Evolutionary conservation across 92 coral and sea anemone species (phyloP), one percentile per base, ranked within the genome.

Genomic region (Umimayanthus kanabou): DNA sequence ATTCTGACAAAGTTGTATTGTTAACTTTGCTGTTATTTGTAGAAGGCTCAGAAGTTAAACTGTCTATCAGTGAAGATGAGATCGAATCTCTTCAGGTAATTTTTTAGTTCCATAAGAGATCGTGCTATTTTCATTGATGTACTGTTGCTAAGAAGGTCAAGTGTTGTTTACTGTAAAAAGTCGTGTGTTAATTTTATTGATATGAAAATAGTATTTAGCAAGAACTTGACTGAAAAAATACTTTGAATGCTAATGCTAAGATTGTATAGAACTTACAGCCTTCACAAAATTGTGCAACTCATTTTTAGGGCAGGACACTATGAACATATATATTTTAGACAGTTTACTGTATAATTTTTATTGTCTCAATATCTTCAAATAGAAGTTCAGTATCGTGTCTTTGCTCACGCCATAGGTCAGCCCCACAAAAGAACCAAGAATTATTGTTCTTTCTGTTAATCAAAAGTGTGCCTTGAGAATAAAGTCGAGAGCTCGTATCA

Each of bases 381-480:
- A 23, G 3, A n/a, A 1, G 5, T 73, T 11, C 22, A 13, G 45
- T 33, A 73, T 14, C 40, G 8, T 73, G n/a, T 47, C 6, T 40
- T 20, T 4, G 2, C 30, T 65, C 29, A 9, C 50, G 2, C 49
- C 26, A 82, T 33, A 82, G 86, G 71, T 82, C 75, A 66, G 66
- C 25, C 86, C 86, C 8, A 40, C 29, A 23, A 73, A 39, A 1
- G 74, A 43, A 11, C 86, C 86, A n/a, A 42, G 86, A 65, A 66
- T 82, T 11, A 8, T 82, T 42, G 86, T 66, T 16, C 86, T 82
- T 16, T 28, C 39, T 42, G 86, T 82, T 22, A 82, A 82, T 82
- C 86, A 66, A 53, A 82, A 67, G 39, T 82, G 86, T 82, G 86
- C 86, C 39, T 53, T 82, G 6, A 66, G 76, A 82, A 82, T 40